A percentile compares a stretch with the other conserved stretches of the same genome.
These are phyloP conservation scores for Folsomia manolachei DNA, from an alignment of 2,888 invertebrate species.

Conservation along the genomic window DNA sequence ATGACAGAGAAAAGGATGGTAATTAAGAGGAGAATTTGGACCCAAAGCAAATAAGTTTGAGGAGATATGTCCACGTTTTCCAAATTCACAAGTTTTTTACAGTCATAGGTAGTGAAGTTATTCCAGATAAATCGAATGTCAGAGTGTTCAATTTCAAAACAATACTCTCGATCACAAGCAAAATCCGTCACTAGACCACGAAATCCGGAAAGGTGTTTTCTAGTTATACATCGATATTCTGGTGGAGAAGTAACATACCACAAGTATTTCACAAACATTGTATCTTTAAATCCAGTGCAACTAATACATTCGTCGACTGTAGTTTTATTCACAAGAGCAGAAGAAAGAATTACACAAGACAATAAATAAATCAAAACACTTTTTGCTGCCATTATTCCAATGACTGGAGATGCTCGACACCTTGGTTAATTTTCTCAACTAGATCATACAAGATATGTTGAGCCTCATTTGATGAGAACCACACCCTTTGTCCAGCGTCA, in stretches of 20 bases:
- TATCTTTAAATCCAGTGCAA: neutral
- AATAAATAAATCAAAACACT: too few relatives aligned
- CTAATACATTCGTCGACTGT: neutral
- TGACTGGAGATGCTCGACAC: neutral
- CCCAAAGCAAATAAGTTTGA: neutral
- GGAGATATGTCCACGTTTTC: neutral
- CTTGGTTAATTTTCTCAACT: neutral
- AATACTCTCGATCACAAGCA: neutral
- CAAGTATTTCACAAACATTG: neutral
- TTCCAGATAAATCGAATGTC: neutral
- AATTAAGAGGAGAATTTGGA: neutral
- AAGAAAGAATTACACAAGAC: too few relatives aligned
- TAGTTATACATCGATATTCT: neutral
- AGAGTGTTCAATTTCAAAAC: neutral
- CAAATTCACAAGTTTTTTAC: neutral
- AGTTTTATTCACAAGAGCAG: neutral
- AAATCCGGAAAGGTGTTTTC: neutral
- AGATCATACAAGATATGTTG: neutral
- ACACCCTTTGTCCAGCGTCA: neutral
- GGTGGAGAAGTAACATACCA: neutral
- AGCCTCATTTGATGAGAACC: neutral
- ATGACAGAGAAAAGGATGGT: neutral
- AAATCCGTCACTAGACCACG: neutral
- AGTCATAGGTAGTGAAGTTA: neutral
- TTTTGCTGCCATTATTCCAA: too few relatives aligned